phyloP scores from a whole-genome alignment of 2,888 invertebrate genomes.

The Tipula confusa region DNA sequence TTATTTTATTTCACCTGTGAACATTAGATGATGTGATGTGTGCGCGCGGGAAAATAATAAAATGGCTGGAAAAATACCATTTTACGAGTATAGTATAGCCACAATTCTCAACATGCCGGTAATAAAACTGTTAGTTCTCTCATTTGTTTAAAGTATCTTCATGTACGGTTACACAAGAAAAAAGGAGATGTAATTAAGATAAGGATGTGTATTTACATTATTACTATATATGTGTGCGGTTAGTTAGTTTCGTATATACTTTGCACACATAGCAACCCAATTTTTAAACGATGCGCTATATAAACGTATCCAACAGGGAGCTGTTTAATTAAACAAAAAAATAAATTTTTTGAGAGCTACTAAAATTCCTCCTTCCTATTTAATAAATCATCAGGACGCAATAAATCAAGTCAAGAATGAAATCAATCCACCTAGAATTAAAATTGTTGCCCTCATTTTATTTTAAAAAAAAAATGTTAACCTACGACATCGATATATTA shows the following conservation, averaged over 20 bases:
- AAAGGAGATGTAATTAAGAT: neutral
- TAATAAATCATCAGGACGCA: neutral
- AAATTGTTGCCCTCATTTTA: neutral
- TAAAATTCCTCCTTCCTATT: neutral
- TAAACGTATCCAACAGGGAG: neutral
- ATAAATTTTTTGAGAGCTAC: neutral
- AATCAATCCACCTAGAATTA: neutral
- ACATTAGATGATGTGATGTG: neutral
- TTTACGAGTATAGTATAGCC: neutral
- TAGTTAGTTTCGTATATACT: neutral
- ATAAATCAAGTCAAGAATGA: neutral
- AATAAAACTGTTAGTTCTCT: neutral
- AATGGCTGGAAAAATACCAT: neutral
- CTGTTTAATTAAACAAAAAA: neutral
- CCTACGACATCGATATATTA: neutral
- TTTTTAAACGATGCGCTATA: neutral
- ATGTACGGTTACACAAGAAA: neutral
- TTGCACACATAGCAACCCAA: neutral
- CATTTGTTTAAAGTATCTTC: neutral
- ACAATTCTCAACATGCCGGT: neutral
- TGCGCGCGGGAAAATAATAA: neutral
- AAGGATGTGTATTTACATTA: neutral
- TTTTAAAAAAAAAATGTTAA: neutral
- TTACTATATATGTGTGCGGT: too few species aligned
- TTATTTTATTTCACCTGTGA: slow-evolving; percentile 25